phyloP scores from a whole-genome alignment of 2,113 vertebrate genomes.

The Caranx ignobilis region DNA sequence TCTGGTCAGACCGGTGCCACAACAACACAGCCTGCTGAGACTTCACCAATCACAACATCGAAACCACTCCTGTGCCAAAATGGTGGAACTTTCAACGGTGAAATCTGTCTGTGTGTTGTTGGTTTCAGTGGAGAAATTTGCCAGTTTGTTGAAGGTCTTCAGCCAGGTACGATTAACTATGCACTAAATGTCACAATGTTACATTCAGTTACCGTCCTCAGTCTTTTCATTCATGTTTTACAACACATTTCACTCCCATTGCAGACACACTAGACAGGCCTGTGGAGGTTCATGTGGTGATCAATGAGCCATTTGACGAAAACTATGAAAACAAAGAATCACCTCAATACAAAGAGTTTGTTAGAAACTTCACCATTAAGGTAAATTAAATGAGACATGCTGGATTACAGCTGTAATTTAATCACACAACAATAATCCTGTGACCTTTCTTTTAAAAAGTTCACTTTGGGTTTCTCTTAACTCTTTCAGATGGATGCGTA shows the following conservation, averaged over 20 bases:
- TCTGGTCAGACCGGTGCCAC: too few species aligned
- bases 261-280: not conserved
- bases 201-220: too few species aligned
- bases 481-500: constrained; percentile 20
- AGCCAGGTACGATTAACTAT: constrained; percentile 6
- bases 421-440: too few species aligned
- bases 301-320: not conserved
- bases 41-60: not conserved
- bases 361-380: not conserved
- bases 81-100: constrained; percentile 18
- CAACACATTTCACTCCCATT: not conserved
- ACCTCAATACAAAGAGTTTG: constrained; percentile 6
- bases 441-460: not conserved
- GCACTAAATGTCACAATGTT: not conserved
- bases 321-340: not conserved
- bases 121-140: not conserved
- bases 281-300: not conserved
- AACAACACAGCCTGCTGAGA: too few species aligned
- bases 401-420: too few species aligned
- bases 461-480: not conserved
- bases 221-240: not conserved
- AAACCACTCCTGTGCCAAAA: not conserved
- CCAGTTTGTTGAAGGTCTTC: rapidly evolving
- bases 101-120: not conserved
- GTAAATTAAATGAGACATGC: not conserved